Evolutionary conservation across 2,888 invertebrate genomes (phyloP), one percentile per base, ranked within the genome.

Genomic region (Apodemia zela): DNA sequence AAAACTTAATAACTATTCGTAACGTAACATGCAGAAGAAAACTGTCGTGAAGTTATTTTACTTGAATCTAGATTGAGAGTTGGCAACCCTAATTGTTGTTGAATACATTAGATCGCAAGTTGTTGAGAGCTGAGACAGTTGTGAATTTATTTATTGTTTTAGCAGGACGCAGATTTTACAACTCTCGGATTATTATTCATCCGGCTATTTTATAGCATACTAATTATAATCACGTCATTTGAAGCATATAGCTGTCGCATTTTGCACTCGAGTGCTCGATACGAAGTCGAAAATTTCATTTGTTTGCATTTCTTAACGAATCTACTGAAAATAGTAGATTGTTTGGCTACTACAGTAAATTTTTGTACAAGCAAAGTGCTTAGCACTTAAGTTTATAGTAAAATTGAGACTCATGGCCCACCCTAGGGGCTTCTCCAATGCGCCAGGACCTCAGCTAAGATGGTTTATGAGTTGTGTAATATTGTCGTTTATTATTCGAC

Each of bases 1-100:
- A 25, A 3, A 2, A 25, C 4, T 25, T 25, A 25, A 25, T n/a
- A n/a, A n/a, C n/a, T n/a, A n/a, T n/a, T n/a, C n/a, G n/a, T n/a
- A n/a, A n/a, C n/a, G n/a, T n/a, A 42, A 42, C 42, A 42, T 42
- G 15, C 8, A 42, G 29, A 4, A 42, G 15, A n/a, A 45, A 13
- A 45, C n/a, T 45, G 42, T 5, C 13, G 13, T 38, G 11, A 11
- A 38, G 13, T 38, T 35, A 35, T 13, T 38, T 3, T 38, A 38
- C 38, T 2, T 38, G 13, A 13, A 38, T 38, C 13, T 13, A 38
- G 13, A 35, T 35, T 35, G 42, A 15, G n/a, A 6, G 6, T 17
- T 47, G 45, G 8, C 45, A 47, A 47, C 45, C 45, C n/a, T 47
- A 47, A 47, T 17, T 47, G 5, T 79, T 79, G 78, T 66, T 51